A percentile compares a stretch with the other conserved stretches of the same genome.
These are phyloP conservation scores for Solenopsis fugax DNA, from an alignment of 1,140 invertebrate genomes.

Conservation along the genomic window DNA sequence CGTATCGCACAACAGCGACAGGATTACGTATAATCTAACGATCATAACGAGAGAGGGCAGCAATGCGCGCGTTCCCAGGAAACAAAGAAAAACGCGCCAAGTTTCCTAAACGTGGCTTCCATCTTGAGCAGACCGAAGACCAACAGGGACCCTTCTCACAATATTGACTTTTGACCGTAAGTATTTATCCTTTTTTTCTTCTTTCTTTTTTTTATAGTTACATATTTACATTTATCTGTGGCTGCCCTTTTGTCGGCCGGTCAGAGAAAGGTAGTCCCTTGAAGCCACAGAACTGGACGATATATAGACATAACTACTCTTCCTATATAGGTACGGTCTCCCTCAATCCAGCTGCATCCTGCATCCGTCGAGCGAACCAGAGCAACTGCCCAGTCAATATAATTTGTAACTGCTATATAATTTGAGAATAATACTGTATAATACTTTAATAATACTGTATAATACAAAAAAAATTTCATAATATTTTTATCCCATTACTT, in stretches of 20 bases:
- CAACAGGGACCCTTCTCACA: conserved; percentile 74
- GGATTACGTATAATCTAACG: background rate
- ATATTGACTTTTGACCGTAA: conserved; percentile 81
- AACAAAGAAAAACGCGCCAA: conserved; percentile 67
- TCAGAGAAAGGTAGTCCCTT: conserved; percentile 70
- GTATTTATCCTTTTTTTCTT: conserved; percentile 73
- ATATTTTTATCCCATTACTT: no score
- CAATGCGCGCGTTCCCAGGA: conserved; percentile 53
- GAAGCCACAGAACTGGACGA: conserved; percentile 63
- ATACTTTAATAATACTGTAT: no score
- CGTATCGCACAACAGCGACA: background rate
- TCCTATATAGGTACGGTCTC: conserved; percentile 62
- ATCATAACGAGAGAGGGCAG: background rate
- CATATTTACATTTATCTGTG: conserved; percentile 76
- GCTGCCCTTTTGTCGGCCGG: conserved; percentile 73
- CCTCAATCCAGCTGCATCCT: conserved; percentile 70
- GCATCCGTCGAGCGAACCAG: conserved; percentile 69
- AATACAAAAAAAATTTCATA: no score
- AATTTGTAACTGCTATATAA: no score
- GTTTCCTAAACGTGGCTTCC: conserved; percentile 71
- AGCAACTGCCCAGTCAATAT: conserved; percentile 56
- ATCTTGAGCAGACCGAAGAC: conserved; percentile 57
- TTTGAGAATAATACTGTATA: no score
- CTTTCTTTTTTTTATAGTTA: conserved; percentile 76
- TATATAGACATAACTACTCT: conserved; percentile 77